phyloP scores from a whole-genome alignment of 2,888 invertebrate species.

The Tinea trinotella region DNA sequence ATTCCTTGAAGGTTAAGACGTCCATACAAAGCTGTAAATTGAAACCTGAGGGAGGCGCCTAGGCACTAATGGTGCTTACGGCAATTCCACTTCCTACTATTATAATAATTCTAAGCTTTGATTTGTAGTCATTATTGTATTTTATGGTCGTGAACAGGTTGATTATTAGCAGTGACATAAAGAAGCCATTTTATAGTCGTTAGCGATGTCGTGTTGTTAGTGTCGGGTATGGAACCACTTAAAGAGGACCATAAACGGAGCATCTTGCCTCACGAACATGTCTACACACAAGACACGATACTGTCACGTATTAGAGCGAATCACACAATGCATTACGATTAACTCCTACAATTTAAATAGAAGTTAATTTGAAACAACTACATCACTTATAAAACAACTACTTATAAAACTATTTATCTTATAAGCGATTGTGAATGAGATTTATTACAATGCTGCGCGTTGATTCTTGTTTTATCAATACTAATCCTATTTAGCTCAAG shows the following conservation, averaged over 20 bases:
- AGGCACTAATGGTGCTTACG: conserved; percentile 44
- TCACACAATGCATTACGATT: neutral
- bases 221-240: conserved; percentile 20
- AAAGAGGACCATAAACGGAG: conserved; percentile 22
- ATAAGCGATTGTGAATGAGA: conserved; percentile 16
- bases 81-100: conserved; percentile 10
- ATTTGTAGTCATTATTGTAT: conserved; percentile 1
- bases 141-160: neutral
- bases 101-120: conserved; percentile 7
- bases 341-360: no score
- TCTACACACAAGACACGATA: neutral
- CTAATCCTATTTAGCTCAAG: no score
- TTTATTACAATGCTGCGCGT: conserved; percentile 11
- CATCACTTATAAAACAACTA: neutral
- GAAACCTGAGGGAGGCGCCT: conserved; percentile 50
- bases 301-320: conserved; percentile 5
- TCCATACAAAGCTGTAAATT: conserved; percentile 61
- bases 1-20: conserved; percentile 53
- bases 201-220: conserved; percentile 16
- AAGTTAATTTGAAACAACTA: neutral
- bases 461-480: neutral
- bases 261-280: conserved; percentile 5
- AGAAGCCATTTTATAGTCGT: conserved; percentile 21
- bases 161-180: conserved; percentile 18
- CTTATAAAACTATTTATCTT: neutral